Conservation (phyloP, 2,797 vertebrate genomes). For the Acanthurus leucopareius region DNA sequence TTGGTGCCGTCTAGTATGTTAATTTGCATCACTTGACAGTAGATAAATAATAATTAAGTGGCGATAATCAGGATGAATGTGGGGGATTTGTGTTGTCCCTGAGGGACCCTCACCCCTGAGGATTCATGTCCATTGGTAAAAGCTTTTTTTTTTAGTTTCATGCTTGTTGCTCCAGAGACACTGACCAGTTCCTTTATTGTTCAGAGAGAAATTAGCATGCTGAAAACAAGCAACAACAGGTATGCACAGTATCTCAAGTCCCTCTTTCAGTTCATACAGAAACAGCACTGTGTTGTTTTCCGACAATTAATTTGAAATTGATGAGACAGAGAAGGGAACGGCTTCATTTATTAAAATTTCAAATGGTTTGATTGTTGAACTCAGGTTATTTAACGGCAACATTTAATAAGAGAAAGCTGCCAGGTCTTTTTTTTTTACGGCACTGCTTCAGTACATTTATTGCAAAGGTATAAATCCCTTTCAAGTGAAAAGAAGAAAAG, state of each 20-base stretch:
- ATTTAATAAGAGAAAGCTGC: constrained; percentile 26
- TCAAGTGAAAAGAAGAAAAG: constrained; percentile 40
- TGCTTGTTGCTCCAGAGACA: constrained; percentile 21
- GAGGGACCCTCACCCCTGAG: constrained; percentile 49
- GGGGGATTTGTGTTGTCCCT: constrained; percentile 34
- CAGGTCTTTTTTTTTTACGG: constrained; percentile 29
- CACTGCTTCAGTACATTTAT: background rate
- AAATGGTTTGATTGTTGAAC: constrained; percentile 21
- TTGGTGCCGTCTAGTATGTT: constrained; percentile 57
- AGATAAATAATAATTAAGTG: constrained; percentile 75
- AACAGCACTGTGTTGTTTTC: constrained; percentile 3
- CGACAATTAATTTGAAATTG: constrained; percentile 39
- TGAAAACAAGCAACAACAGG: background rate
- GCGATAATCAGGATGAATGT: constrained; percentile 52
- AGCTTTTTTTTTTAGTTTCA: constrained; percentile 14
- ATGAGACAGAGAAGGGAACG: background rate
- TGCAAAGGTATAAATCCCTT: constrained; percentile 15
- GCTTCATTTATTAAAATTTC: constrained; percentile 24
- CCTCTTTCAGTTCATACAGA: constrained; percentile 11
- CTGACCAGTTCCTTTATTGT: background rate
- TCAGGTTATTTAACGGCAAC: constrained; percentile 42
- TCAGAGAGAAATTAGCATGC: background rate
- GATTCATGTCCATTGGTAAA: constrained; percentile 36
- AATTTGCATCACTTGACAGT: constrained; percentile 61
- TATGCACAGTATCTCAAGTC: background rate